Percentiles rank a stretch among this genome's conserved stretches.
These are phyloP conservation scores for Drosophila sordidapex DNA, from an alignment of 2,888 invertebrate species.

Conservation along the genomic window DNA sequence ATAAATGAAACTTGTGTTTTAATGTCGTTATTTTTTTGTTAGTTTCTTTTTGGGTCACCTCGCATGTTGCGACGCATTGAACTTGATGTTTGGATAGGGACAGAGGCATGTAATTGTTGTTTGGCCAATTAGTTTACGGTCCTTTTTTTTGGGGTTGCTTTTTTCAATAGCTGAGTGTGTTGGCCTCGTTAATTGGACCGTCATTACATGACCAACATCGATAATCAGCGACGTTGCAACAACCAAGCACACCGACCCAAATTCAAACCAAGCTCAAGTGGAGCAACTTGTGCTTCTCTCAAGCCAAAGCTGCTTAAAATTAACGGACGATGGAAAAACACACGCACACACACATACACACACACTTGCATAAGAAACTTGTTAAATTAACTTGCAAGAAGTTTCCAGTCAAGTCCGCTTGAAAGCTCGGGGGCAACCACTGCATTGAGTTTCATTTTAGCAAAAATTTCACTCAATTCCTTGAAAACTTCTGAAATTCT, in stretches of 20 bases:
- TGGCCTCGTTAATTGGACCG: constrained; percentile 47
- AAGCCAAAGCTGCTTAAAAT: constrained; percentile 45
- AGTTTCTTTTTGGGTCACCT: constrained; percentile 30
- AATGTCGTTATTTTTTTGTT: constrained; percentile 12
- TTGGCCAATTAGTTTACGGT: constrained; percentile 23
- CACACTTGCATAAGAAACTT: constrained; percentile 3
- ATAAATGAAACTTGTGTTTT: not conserved
- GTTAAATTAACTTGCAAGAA: constrained; percentile 2
- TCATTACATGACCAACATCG: constrained; percentile 39
- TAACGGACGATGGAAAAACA: not conserved
- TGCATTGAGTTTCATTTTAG: not conserved
- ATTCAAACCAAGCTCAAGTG: constrained; percentile 18
- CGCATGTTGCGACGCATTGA: constrained; percentile 55
- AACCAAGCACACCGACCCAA: constrained; percentile 49
- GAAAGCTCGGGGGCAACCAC: not conserved
- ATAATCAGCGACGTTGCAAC: constrained; percentile 34
- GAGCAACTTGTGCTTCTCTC: constrained; percentile 14
- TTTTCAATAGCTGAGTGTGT: not conserved
- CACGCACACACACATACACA: not conserved
- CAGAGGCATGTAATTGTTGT: constrained; percentile 28
- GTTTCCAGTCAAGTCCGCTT: not conserved
- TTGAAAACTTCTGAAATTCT: not conserved
- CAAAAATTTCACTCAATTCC: not conserved
- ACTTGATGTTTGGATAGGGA: constrained; percentile 47
- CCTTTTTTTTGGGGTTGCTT: constrained; percentile 24